These are phyloP conservation scores for Chrysotoxum bicinctum DNA, from an alignment of 2,888 invertebrate species.

Conservation along the genomic window DNA sequence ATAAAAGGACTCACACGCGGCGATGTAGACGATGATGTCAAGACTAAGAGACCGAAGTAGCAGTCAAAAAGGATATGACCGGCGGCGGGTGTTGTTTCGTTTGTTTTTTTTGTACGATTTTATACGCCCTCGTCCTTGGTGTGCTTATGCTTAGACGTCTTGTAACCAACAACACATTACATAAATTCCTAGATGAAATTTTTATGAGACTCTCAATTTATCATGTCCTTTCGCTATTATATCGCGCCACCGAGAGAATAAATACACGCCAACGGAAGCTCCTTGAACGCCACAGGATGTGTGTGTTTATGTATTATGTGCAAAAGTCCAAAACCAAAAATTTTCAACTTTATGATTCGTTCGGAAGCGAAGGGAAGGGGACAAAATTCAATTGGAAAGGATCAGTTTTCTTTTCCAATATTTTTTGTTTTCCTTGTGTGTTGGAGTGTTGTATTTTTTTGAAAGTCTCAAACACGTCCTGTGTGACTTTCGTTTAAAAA, in stretches of 20 bases:
- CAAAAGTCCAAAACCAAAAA: constrained; percentile 46
- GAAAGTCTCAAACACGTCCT: constrained; percentile 54
- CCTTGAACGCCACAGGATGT: constrained; percentile 29
- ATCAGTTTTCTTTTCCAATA: constrained; percentile 57
- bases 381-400: constrained; percentile 71
- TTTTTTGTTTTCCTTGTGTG: constrained; percentile 4
- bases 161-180: constrained; percentile 71
- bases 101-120: background rate
- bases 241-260: constrained; percentile 39
- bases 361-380: background rate
- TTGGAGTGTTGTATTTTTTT: background rate
- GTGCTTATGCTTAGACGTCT: constrained; percentile 48
- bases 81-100: constrained; percentile 48
- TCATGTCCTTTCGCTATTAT: constrained; percentile 66
- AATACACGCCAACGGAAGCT: constrained; percentile 23
- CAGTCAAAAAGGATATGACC: constrained; percentile 54
- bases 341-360: constrained; percentile 1
- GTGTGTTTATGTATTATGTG: constrained; percentile 2
- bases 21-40: constrained; percentile 34
- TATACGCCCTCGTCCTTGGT: constrained; percentile 8
- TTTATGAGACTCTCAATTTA: constrained; percentile 73
- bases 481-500: constrained; percentile 64
- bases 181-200: constrained; percentile 72
- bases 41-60: constrained; percentile 16
- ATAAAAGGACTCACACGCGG: constrained; percentile 36